Percentiles rank a stretch among this genome's conserved stretches.
These are phyloP conservation scores for Campopleginae sp. DNA, from an alignment of 2,888 invertebrate species.

Conservation along the genomic window DNA sequence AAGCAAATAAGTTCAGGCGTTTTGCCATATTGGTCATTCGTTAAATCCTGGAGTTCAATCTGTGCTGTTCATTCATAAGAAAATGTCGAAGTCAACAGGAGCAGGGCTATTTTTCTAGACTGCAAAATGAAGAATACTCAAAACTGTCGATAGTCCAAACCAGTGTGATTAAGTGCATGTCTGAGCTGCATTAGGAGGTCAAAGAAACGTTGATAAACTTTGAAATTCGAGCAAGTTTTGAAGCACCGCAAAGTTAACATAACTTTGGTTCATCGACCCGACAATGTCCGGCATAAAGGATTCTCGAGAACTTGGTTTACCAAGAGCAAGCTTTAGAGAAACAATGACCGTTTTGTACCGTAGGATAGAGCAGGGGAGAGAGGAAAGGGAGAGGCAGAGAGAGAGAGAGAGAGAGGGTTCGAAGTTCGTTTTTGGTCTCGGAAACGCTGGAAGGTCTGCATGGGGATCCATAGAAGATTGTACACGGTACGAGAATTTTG, in stretches of 20 bases:
- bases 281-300: constrained; percentile 8
- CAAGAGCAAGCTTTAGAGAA: constrained; percentile 33
- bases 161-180: background rate
- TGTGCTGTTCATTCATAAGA: background rate
- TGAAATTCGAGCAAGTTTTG: constrained; percentile 21
- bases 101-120: background rate
- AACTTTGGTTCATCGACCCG: constrained; percentile 38
- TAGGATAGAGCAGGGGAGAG: background rate
- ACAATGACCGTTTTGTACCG: constrained; percentile 41
- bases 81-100: background rate
- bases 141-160: background rate
- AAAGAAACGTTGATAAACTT: constrained; percentile 19
- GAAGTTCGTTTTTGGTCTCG: constrained; percentile 52
- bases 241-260: constrained; percentile 13
- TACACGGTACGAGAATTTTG: constrained; percentile 46
- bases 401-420: background rate
- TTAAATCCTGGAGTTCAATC: background rate
- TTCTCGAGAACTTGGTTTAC: constrained; percentile 34
- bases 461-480: constrained; percentile 10
- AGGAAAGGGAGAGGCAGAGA: background rate
- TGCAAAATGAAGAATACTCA: background rate
- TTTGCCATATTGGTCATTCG: no score
- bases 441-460: constrained; percentile 21
- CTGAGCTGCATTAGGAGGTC: background rate
- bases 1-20: no score